Evolutionary conservation across 2,797 vertebrate species (phyloP).

Genomic region (Centropyge bicolor): DNA sequence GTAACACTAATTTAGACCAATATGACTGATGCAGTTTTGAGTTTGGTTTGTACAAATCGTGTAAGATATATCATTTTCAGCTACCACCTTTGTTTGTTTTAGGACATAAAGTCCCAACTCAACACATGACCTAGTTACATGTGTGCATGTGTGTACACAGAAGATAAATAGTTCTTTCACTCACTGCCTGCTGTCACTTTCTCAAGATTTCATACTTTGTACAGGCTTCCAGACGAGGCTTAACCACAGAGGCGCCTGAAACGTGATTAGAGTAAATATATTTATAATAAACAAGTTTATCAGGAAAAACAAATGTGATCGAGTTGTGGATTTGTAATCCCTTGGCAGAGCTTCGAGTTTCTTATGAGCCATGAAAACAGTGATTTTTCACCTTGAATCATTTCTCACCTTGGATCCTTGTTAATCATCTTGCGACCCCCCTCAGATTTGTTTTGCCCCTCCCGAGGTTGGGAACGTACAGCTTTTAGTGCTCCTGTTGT

Average conservation of each 20-base stretch:
- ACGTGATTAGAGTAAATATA: background rate
- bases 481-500: conserved; percentile 8
- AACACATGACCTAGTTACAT: background rate
- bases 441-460: background rate
- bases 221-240: background rate
- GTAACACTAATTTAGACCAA: background rate
- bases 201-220: background rate
- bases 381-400: background rate
- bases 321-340: background rate
- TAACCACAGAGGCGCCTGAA: background rate
- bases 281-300: background rate
- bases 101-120: background rate
- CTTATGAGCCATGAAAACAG: background rate
- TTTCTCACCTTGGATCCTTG: background rate
- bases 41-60: background rate
- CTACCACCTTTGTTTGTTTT: background rate
- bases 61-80: background rate
- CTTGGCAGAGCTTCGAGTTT: background rate
- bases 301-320: background rate
- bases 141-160: background rate
- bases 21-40: background rate
- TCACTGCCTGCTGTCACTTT: too few species aligned
- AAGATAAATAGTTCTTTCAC: background rate
- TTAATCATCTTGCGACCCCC: background rate
- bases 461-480: background rate